Base-by-base conservation (phyloP, 2,797 vertebrate genomes). In the Nyctalus aviator region DNA sequence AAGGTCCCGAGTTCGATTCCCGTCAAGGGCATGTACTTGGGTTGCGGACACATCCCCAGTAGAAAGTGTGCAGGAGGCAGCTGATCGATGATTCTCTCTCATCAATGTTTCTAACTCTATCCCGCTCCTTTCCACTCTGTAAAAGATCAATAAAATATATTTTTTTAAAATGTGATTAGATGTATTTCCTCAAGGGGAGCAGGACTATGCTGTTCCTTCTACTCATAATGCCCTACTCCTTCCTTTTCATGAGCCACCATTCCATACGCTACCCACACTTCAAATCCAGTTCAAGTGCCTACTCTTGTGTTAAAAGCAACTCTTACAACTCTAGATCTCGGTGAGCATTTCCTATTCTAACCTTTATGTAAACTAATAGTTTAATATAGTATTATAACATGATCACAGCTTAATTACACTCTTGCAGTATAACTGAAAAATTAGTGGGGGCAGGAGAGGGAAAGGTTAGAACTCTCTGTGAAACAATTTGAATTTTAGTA, bases 261-360 rank as follows among this genome's bases (percentile, higher is more conserved):
- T 93, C 62, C 37, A 88, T 4, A 94, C 1, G 48, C 18, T 48
- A 81, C 20, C 66, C 27, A 46, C 27, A 27, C 77, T 93, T 93
- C 53, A 53, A 57, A 32, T 86, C 27, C 3, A 92, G 69, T 46
- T 84, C 62, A 83, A 94, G 30, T 37, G 79, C n/a, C n/a, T 83
- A 66, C 44, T 88, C 35, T 21, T 86, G 14, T n/a, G 53, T 73
- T 75, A 79, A 94, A 89, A 79, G 23, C 25, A 93, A 88, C 59
- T 90, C 48, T 59, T 55, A 78, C 13, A 94, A 81, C 15, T 76
- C 76, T 35, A 88, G 7, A 92, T 62, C 64, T 41, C 3, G 1
- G 59, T 86, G 50, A 84, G 30, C 30, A 83, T 23, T 41, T 64
- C 37, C 66, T 94, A 93, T 69, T 94, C 62, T 95, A 84, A 93